A percentile compares a stretch with the other conserved stretches of the same genome.
phyloP scores from a whole-genome alignment of 2,113 vertebrate genomes.

The Laticauda laticaudata region DNA sequence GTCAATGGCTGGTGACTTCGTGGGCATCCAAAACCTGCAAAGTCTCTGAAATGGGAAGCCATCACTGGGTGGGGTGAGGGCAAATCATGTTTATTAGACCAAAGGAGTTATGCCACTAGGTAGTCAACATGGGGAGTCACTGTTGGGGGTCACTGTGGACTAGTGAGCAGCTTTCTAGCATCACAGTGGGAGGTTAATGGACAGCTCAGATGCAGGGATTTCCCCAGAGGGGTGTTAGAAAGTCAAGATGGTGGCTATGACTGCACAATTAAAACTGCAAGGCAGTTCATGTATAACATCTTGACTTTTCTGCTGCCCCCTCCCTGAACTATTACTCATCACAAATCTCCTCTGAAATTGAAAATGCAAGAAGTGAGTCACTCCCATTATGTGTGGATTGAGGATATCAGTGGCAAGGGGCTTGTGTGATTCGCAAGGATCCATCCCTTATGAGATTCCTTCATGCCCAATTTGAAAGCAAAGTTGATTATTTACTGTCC shows the following conservation, averaged over 20 bases:
- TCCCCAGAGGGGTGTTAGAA: background rate
- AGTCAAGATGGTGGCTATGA: background rate
- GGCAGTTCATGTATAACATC: background rate
- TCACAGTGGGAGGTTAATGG: background rate
- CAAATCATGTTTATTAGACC: background rate
- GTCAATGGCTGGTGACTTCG: no score
- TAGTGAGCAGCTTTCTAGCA: background rate
- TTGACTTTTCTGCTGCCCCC: background rate
- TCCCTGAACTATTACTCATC: background rate
- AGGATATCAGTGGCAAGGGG: background rate
- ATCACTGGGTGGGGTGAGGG: background rate
- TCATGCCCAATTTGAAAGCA: background rate
- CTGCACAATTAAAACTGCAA: background rate
- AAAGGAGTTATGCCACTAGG: background rate
- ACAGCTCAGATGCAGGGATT: background rate
- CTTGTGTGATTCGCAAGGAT: background rate
- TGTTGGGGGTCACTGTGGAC: background rate
- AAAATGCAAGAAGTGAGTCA: background rate
- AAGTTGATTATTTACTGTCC: background rate
- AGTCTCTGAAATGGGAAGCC: background rate
- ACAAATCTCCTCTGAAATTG: background rate
- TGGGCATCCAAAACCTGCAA: background rate
- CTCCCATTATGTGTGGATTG: background rate
- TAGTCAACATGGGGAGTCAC: background rate
- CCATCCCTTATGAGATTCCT: background rate